Evolutionary conservation across 1,140 invertebrate genomes (phyloP), one percentile per base, ranked within the genome.

Genomic region (Subanguina moxae): DNA sequence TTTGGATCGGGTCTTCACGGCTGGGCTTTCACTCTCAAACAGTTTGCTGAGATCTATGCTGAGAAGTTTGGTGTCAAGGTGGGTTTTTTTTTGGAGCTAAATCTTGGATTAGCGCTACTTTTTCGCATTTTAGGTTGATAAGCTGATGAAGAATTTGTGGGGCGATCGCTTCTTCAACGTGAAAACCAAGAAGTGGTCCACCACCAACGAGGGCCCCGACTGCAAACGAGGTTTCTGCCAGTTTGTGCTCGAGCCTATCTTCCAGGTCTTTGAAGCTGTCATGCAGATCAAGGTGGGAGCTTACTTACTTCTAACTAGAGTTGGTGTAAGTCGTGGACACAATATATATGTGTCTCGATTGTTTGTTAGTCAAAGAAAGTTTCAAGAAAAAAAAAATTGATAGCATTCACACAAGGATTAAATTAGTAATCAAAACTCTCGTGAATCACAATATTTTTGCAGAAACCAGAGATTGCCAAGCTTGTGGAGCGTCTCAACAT

Each of bases 11-110:
- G 87, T 58, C 90, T 99, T 62, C 96, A 99, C 84, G 94, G 95
- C 64, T 99, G 96, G 96, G 96, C 96, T 63, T 99, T 98, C 84
- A 98, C 95, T 62, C 87, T 99, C 46, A 98, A 98, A 86, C 94
- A 99, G 86, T 98, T 99, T 87, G 89, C 95, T 65, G 93, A 97
- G 85, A 95, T 98, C 89, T 99, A 99, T 84, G 89, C 93, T 38
- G 90, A 91, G 3, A 67, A 68, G 38, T 97, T 79, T 45, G 70
- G 69, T 30, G 70, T 71, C 19, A 64, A 71, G 32, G 68, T 70
- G 30, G 28, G 61, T 11, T 61, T 58, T 58, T 11, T 45, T 45
- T n/a, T 45, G 11, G 43, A 13, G 43, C 11, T 45, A n/a, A n/a
- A n/a, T n/a, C n/a, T n/a, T n/a, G n/a, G n/a, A n/a, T n/a, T n/a